Evolutionary conservation across 2,888 invertebrate genomes (phyloP).

Genomic region (Tanypteryx hageni): DNA sequence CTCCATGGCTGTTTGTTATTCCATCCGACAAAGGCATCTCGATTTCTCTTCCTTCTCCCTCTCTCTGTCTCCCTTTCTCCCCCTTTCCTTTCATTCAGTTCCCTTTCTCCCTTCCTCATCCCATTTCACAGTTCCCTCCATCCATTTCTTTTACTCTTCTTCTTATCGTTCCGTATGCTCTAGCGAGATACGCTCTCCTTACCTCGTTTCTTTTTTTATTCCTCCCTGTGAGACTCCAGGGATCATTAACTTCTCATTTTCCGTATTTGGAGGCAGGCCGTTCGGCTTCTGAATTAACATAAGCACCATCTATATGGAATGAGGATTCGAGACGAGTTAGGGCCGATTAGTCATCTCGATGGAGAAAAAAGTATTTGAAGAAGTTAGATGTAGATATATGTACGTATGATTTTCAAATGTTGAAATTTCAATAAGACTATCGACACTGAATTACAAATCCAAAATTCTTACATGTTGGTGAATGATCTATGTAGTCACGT

Average conservation of each 20-base stretch:
- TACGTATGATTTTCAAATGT: background rate
- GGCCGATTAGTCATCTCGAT: background rate
- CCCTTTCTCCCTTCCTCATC: background rate
- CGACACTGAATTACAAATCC: background rate
- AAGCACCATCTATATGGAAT: background rate
- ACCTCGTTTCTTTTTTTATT: background rate
- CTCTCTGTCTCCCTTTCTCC: background rate
- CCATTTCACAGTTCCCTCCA: background rate
- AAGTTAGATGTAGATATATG: background rate
- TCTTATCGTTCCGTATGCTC: constrained; percentile 23
- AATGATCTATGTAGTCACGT: too few relatives aligned
- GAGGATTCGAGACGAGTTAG: background rate
- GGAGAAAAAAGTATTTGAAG: background rate
- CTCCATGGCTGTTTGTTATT: constrained; percentile 48
- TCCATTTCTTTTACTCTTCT: background rate
- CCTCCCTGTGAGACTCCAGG: background rate
- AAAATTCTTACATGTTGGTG: background rate
- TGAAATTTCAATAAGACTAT: background rate
- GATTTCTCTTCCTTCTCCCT: background rate
- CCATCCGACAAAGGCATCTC: background rate
- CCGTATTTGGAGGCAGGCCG: background rate
- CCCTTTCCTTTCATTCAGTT: background rate
- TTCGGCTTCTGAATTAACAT: constrained; percentile 34
- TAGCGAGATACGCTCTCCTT: background rate
- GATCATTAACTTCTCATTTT: constrained; percentile 59